phyloP scores from a whole-genome alignment of 2,797 vertebrate genomes.

The Phrynocephalus vlangalii region DNA sequence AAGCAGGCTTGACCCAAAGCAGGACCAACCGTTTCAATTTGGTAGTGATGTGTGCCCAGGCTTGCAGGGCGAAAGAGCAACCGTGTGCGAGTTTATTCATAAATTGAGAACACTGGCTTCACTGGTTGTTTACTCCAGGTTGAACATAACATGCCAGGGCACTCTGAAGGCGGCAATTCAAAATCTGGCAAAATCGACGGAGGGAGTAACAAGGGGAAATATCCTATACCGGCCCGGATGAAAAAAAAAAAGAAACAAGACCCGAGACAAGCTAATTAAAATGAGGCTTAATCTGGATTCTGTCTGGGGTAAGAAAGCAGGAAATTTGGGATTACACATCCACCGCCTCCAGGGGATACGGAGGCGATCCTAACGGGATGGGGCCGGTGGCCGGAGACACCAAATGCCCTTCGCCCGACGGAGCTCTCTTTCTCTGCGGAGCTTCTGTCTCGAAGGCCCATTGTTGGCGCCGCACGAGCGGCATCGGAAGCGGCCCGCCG shows the following conservation, averaged over 20 bases:
- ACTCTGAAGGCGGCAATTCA: background rate
- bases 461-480: background rate
- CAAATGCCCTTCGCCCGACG: background rate
- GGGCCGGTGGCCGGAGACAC: background rate
- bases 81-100: background rate
- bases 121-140: background rate
- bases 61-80: background rate
- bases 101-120: background rate
- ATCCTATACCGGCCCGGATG: background rate
- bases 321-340: no score
- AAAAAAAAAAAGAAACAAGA: background rate
- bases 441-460: background rate
- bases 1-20: no score
- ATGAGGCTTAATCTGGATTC: background rate
- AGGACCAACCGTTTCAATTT: background rate
- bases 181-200: background rate
- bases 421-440: background rate
- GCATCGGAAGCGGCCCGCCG: background rate
- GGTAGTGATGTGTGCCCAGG: no score
- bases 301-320: background rate
- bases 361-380: background rate
- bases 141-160: background rate
- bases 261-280: background rate
- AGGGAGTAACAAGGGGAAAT: background rate
- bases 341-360: background rate